Evolutionary conservation across 2,888 invertebrate genomes (phyloP).

Genomic region (Blastobasis lacticolella): DNA sequence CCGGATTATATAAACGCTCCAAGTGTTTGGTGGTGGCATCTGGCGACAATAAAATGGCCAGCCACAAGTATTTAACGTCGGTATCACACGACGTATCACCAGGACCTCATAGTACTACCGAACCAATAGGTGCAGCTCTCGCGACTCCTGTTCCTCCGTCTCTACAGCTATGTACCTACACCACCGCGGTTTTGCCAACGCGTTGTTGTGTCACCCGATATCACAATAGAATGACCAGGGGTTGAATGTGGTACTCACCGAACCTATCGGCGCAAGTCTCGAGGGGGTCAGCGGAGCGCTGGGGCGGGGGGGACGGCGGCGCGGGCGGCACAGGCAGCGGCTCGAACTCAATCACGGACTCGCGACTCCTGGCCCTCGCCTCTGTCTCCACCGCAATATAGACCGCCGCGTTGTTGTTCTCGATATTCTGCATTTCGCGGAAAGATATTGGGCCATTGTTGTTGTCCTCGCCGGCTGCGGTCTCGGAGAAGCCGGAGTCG

Average conservation of each 20-base stretch:
- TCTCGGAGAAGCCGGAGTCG: conserved; percentile 61
- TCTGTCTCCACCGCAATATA: conserved; percentile 71
- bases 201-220: too few relatives aligned
- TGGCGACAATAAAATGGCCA: too few relatives aligned
- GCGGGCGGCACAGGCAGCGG: conserved; percentile 50
- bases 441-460: conserved; percentile 73
- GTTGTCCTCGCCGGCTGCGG: conserved; percentile 66
- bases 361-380: conserved; percentile 56
- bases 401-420: conserved; percentile 69
- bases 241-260: conserved; percentile 32
- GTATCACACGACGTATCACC: too few relatives aligned
- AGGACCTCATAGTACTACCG: too few relatives aligned
- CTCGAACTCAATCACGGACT: conserved; percentile 63
- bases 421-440: conserved; percentile 73
- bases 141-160: too few relatives aligned
- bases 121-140: too few relatives aligned
- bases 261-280: conserved; percentile 65
- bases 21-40: too few relatives aligned
- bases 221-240: too few relatives aligned
- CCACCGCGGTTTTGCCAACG: too few relatives aligned
- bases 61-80: too few relatives aligned
- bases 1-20: too few relatives aligned
- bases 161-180: too few relatives aligned
- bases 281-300: conserved; percentile 51
- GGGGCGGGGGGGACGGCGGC: conserved; percentile 43